A percentile compares a stretch with the other conserved stretches of the same genome.
These are phyloP conservation scores for Eurytoma californica DNA, from an alignment of 2,888 invertebrate genomes.

Conservation along the genomic window DNA sequence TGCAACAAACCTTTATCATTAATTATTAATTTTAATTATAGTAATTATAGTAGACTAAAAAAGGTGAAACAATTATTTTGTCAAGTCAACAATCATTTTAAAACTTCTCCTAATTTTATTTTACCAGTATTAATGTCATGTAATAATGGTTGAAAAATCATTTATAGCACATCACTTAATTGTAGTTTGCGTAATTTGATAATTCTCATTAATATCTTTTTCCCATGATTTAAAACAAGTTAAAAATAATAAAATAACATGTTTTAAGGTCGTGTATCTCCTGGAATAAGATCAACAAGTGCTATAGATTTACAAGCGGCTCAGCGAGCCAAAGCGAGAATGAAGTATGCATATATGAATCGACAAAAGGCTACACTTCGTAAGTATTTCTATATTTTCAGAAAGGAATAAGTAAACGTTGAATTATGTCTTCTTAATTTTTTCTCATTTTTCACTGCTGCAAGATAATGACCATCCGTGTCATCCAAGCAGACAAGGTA, in stretches of 20 bases:
- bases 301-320: conserved; percentile 95
- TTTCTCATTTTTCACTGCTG: conserved; percentile 58
- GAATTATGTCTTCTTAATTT: conserved; percentile 17
- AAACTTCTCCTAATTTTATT: conserved; percentile 25
- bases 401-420: background rate
- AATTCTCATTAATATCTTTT: conserved; percentile 28
- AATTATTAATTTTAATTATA: no score
- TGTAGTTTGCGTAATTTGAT: conserved; percentile 42
- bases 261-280: conserved; percentile 64
- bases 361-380: conserved; percentile 86
- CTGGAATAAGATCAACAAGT: conserved; percentile 85
- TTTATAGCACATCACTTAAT: conserved; percentile 23
- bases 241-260: conserved; percentile 25
- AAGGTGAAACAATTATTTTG: background rate
- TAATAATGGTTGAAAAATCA: conserved; percentile 18
- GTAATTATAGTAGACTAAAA: background rate
- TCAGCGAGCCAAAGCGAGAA: conserved; percentile 89
- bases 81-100: no score
- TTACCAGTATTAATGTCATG: conserved; percentile 7
- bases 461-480: conserved; percentile 65
- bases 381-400: conserved; percentile 77
- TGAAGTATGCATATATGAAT: conserved; percentile 88
- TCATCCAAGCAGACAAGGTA: conserved; percentile 65
- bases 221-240: background rate
- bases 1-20: background rate